These are phyloP conservation scores for Xyliphius kryptos DNA, from an alignment of 2,113 vertebrate genomes.

Conservation along the genomic window DNA sequence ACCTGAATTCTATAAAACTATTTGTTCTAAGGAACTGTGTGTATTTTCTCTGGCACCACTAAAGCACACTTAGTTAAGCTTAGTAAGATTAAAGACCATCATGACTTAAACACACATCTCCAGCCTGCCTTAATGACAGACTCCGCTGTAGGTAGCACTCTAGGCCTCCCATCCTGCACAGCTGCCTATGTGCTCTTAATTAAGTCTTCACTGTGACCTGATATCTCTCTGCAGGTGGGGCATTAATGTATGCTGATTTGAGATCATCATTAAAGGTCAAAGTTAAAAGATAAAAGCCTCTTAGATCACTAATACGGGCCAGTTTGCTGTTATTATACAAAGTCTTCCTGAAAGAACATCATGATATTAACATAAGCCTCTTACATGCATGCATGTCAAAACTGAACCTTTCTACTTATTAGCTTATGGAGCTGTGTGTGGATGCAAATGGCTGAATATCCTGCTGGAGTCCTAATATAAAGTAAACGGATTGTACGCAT, in stretches of 20 bases:
- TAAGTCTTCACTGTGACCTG: slow-evolving; percentile 29
- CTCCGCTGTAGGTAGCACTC: slow-evolving; percentile 38
- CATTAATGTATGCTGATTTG: slow-evolving; percentile 1
- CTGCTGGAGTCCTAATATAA: no score
- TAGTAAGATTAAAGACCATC: slow-evolving; percentile 35
- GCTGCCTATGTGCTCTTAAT: slow-evolving; percentile 22
- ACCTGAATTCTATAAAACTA: slow-evolving; percentile 2
- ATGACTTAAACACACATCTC: slow-evolving; percentile 27
- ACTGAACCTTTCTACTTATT: no score
- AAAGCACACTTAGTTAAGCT: slow-evolving; percentile 20
- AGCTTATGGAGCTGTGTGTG: no score
- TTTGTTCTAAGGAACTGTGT: neutral
- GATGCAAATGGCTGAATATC: no score
- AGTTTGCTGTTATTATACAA: neutral
- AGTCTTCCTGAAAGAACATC: neutral
- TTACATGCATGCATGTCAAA: no score
- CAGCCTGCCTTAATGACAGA: slow-evolving; percentile 43
- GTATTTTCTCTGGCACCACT: slow-evolving; percentile 26
- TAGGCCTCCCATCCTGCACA: slow-evolving; percentile 26
- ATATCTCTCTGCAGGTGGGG: neutral
- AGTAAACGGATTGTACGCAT: no score
- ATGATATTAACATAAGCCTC: no score
- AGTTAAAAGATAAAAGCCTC: no score
- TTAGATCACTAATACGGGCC: no score
- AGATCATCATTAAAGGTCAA: neutral